Percentiles rank a stretch among this genome's conserved stretches.
These are phyloP conservation scores for Conus ventricosus DNA, from an alignment of 1,140 invertebrate species.

Conservation along the genomic window DNA sequence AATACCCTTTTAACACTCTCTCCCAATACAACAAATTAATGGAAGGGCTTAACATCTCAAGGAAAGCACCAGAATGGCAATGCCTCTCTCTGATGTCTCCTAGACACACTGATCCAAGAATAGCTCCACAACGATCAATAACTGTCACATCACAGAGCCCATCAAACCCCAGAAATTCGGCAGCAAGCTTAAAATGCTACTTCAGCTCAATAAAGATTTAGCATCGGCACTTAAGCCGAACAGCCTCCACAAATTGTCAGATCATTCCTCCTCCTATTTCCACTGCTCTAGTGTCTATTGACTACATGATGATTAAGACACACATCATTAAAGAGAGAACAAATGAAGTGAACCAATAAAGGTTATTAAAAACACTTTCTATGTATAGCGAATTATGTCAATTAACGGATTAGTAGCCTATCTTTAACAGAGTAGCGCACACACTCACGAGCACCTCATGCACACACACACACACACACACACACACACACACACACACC, in stretches of 20 bases:
- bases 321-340: too few species aligned
- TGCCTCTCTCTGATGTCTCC: not conserved
- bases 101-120: not conserved
- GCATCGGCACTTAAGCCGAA: not conserved
- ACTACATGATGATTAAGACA: too few species aligned
- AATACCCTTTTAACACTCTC: too few species aligned
- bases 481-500: too few species aligned
- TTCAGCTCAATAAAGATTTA: not conserved
- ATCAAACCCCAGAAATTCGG: not conserved
- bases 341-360: too few species aligned
- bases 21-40: not conserved
- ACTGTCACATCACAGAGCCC: not conserved
- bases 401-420: too few species aligned
- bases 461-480: not conserved
- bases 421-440: not conserved
- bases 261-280: too few species aligned
- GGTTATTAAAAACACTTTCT: too few species aligned
- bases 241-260: too few species aligned
- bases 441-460: not conserved
- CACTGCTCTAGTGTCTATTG: too few species aligned
- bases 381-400: too few species aligned
- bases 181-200: not conserved
- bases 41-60: not conserved
- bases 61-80: not conserved
- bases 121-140: not conserved